phyloP scores from a whole-genome alignment of 92 coral and sea anemone genomes.

The Porites evermanni region DNA sequence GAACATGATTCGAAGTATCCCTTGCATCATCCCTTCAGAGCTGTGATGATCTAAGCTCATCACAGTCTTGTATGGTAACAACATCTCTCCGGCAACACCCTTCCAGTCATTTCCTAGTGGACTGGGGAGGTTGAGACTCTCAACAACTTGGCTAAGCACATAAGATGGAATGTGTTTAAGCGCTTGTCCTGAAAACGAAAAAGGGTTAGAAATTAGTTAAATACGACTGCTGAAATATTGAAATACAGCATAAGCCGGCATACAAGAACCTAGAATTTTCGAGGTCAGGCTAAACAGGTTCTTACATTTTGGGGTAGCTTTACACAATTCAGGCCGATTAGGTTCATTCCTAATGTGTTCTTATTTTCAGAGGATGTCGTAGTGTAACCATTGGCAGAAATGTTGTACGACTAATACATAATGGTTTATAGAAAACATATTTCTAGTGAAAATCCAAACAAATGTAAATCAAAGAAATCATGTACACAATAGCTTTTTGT shows the following conservation, averaged over 20 bases:
- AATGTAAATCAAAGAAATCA: no score
- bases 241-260: background rate
- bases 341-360: no score
- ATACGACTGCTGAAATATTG: background rate
- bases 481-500: no score
- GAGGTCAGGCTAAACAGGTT: no score
- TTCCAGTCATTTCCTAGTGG: constrained; percentile 39
- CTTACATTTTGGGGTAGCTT: no score
- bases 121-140: constrained; percentile 26
- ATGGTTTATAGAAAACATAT: no score
- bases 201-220: background rate
- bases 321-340: no score
- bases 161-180: constrained; percentile 4
- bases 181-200: constrained; percentile 7
- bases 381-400: no score
- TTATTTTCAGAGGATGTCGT: no score
- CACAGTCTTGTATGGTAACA: background rate
- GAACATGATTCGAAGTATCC: constrained; percentile 16
- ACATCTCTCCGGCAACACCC: constrained; percentile 18
- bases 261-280: no score
- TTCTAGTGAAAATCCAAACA: no score
- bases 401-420: no score
- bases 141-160: constrained; percentile 11
- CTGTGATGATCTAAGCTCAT: constrained; percentile 25
- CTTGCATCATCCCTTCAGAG: constrained; percentile 19